Evolutionary conservation across 2,888 invertebrate genomes (phyloP), one percentile per base, ranked within the genome.

Genomic region (Hemicrepidius hirtus): DNA sequence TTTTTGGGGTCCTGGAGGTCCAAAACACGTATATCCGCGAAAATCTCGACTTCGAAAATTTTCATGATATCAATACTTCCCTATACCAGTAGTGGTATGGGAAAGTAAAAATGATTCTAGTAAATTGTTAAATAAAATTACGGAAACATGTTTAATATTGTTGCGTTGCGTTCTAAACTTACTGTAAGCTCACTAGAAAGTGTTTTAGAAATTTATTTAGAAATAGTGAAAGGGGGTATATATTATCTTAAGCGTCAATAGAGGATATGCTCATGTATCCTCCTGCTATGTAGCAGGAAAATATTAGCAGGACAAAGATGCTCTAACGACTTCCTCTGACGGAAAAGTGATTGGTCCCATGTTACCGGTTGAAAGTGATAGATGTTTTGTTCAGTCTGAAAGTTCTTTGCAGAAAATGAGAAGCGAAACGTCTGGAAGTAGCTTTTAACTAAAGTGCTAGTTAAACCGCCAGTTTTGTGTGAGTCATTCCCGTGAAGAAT

Each of bases 301-400:
- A 57, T 68, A 68, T 72, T 68, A 73, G 57, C 71, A 66, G 67
- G 69, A 75, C 76, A 73, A 74, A 75, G 76, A 76, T 62, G 67
- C 70, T 68, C 60, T 75, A 76, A 75, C 75, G 75, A 76, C 75
- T 67, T 75, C 71, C 72, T 59, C 59, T 72, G 69, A 71, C 72
- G 71, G 76, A 73, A 76, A 76, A 75, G 67, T 75, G 76, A 76
- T 76, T 76, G 75, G 71, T 73, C 74, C 68, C 74, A 64, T 76
- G 76, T 75, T 75, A 75, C 70, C 65, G 68, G 70, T 71, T 75
- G 73, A 73, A 70, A 74, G 64, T 73, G 76, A 76, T 75, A 72
- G 75, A 75, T 75, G 75, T 71, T 75, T 75, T 74, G 76, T 74
- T 76, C 73, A 68, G 60, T 59, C 65, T 69, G 21, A 59, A 72